Evolutionary conservation across 2,888 invertebrate species (phyloP), one percentile per base, ranked within the genome.

Genomic region (Drosophila macrospina): DNA sequence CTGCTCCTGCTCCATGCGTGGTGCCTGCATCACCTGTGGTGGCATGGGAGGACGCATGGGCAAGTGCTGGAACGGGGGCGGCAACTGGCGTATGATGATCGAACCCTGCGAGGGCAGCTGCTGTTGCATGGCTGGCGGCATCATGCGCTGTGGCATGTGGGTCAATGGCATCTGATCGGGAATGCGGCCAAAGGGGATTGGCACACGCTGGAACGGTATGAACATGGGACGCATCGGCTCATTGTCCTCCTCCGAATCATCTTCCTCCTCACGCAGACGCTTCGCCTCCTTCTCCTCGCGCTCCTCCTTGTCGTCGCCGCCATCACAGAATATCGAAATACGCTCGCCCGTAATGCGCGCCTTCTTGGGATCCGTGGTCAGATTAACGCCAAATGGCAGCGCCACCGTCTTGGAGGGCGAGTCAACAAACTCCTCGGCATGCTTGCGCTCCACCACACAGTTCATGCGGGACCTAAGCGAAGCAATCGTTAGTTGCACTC

Each of bases 281-380:
- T 89, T 82, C 10, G 85, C 72, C n/a, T 90, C 86, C 63, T 82
- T 78, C 66, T 86, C 71, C 10, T 90, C 87, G 60, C 78, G 74
- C 57, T 86, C 82, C 4, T 88, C 84, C 44, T 88, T 85, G 30
- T 91, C 91, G 36, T 90, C 89, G 61, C 97, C 97, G 84, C 96
- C 97, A 91, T 97, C 97, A 90, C 97, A 98, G 91, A 96, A 95
- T 91, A 98, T 97, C 32, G 96, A 95, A 93, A 98, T 96, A 64
- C 97, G 95, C 92, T 97, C 97, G 8, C 97, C 97, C 65, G 96
- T 96, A 72, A 96, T 93, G 80, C 94, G 94, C 78, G 95, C 94
- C 89, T 94, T 94, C 82, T 95, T 93, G 5, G 96, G 95, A 90
- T 96, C 95, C 30, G 96, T 95, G 69, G 94, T 94, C 73, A 95